Evolutionary conservation across 2,797 vertebrate species (phyloP).

Genomic region (Numenius phaeopus): DNA sequence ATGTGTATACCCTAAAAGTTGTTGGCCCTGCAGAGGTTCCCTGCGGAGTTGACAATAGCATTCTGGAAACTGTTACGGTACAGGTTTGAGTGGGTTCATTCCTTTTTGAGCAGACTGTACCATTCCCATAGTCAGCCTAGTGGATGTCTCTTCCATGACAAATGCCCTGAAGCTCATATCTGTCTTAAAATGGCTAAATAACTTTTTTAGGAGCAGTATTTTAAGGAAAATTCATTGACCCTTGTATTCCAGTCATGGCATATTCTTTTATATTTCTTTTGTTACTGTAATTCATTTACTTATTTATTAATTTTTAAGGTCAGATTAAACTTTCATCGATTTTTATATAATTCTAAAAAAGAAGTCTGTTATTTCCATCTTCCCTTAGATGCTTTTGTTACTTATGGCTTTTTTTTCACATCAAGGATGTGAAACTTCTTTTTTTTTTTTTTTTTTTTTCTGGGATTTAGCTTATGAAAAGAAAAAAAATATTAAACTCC

Average conservation of each 20-base stretch:
- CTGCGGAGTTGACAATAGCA: not conserved
- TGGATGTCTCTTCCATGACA: not conserved
- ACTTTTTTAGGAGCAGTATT: not conserved
- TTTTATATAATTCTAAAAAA: not conserved
- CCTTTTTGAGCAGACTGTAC: not conserved
- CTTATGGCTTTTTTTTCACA: not conserved
- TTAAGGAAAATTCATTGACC: not conserved
- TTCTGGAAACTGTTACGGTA: not conserved
- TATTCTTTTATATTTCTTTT: not conserved
- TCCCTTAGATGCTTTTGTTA: not conserved
- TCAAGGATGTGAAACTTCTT: not conserved
- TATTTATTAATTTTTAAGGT: not conserved
- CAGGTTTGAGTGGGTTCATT: not conserved
- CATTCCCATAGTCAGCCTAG: not conserved
- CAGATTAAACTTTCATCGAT: not conserved
- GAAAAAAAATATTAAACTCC: not conserved
- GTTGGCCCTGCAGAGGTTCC: not conserved
- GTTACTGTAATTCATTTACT: not conserved
- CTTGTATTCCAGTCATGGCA: rapidly evolving
- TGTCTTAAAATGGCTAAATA: not conserved
- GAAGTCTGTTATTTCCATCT: rapidly evolving
- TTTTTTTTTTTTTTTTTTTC: not conserved
- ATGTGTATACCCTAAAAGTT: not conserved
- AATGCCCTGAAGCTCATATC: not conserved
- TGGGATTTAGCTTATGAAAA: not conserved